Conservation (phyloP, 2,797 vertebrate species). For the Mallotus villosus region DNA sequence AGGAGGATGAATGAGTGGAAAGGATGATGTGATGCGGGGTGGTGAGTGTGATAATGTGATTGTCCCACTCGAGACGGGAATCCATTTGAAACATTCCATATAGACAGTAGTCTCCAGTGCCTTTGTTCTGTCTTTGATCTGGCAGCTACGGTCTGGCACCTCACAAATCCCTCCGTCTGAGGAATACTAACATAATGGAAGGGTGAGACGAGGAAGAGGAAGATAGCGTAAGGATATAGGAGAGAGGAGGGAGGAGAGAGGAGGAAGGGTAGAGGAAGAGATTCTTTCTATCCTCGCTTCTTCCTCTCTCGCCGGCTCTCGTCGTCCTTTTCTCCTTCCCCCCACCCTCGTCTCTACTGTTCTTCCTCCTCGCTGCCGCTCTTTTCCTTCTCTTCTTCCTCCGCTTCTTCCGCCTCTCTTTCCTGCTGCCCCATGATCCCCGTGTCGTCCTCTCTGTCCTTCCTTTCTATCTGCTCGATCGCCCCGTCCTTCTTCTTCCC, state of each 20-base stretch:
- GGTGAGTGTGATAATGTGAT: conserved; percentile 65
- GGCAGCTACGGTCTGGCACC: conserved; percentile 67
- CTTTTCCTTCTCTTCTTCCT: no score
- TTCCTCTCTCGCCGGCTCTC: no score
- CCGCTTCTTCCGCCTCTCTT: no score
- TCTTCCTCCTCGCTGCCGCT: no score
- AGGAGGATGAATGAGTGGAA: conserved; percentile 69
- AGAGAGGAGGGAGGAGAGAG: conserved; percentile 18
- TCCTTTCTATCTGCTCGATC: no score
- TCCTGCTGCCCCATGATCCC: no score
- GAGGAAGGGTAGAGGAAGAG: conserved; percentile 9
- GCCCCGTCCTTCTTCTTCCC: no score
- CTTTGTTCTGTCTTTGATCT: conserved; percentile 75
- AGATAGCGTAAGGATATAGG: conserved; percentile 1
- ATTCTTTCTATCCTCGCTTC: no score
- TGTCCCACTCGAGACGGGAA: conserved; percentile 68
- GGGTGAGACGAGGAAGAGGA: conserved; percentile 27
- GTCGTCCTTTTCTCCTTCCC: no score
- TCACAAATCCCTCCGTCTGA: conserved; percentile 68
- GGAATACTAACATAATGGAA: conserved; percentile 48
- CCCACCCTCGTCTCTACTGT: no score
- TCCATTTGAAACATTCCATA: conserved; percentile 69
- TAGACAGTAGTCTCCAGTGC: conserved; percentile 74
- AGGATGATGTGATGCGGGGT: conserved; percentile 49
- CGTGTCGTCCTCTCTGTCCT: no score